Conservation (phyloP, 2,113 vertebrate species). For the Tupaia chinensis region DNA sequence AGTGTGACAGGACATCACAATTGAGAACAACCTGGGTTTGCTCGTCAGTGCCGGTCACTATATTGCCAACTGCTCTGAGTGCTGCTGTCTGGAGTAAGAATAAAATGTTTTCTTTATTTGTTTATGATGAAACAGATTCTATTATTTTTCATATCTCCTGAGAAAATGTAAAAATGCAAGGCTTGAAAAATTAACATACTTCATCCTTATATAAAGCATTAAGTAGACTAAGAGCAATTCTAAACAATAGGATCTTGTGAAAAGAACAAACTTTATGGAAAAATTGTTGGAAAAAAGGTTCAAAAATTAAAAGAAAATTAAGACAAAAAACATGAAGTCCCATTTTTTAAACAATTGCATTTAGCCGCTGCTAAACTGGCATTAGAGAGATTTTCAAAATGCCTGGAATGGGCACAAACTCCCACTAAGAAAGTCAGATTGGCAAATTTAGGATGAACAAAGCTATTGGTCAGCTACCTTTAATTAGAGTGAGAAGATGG, state of each 20-base stretch:
- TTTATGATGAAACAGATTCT: conserved; percentile 38
- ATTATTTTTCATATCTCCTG: conserved; percentile 42
- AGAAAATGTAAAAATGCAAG: conserved; percentile 54
- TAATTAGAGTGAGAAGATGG: background rate
- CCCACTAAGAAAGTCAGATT: conserved; percentile 18
- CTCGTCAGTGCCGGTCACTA: conserved; percentile 98
- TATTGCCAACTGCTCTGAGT: conserved; percentile 98
- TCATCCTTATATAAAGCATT: conserved; percentile 34
- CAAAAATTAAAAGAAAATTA: background rate
- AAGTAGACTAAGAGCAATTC: background rate
- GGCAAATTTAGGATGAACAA: background rate
- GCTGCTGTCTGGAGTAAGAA: conserved; percentile 93
- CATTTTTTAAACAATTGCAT: conserved; percentile 16
- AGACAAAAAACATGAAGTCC: background rate
- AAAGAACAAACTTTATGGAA: conserved; percentile 30
- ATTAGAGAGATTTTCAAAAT: conserved; percentile 39
- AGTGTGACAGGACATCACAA: conserved; percentile 98
- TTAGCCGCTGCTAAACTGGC: background rate
- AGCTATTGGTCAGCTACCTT: background rate
- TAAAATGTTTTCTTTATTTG: conserved; percentile 66
- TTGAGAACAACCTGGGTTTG: conserved; percentile 99
- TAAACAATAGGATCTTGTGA: conserved; percentile 4
- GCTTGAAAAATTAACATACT: background rate
- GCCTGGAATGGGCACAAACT: background rate
- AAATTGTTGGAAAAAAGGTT: background rate